Percentiles rank a stretch among this genome's conserved stretches.
Conservation (phyloP, 2,888 invertebrate species). For the Gasteruption jaculator region DNA sequence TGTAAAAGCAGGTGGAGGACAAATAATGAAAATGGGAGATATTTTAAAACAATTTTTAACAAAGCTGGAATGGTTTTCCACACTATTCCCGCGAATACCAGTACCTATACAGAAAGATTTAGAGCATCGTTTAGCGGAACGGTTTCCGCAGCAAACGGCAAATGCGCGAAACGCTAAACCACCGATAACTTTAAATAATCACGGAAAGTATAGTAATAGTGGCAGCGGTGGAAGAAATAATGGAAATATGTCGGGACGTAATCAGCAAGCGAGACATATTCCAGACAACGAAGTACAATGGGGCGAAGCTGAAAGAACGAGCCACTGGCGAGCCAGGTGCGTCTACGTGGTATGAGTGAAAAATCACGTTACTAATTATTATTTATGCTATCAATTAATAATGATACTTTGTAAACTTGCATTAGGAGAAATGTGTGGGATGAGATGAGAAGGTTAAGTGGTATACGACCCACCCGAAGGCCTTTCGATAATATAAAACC, state of each 20-base stretch:
- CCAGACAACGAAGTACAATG: conserved; percentile 50
- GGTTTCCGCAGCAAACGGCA: conserved; percentile 57
- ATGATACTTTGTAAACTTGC: conserved; percentile 24
- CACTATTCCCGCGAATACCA: conserved; percentile 96
- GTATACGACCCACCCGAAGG: too few relatives aligned
- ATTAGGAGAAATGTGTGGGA: conserved; percentile 31
- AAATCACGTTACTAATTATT: conserved; percentile 44
- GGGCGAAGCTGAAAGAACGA: conserved; percentile 51
- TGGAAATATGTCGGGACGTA: conserved; percentile 34
- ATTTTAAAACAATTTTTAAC: conserved; percentile 89
- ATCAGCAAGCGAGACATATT: conserved; percentile 44
- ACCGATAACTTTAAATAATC: conserved; percentile 47
- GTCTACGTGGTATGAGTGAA: conserved; percentile 50
- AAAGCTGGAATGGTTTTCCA: conserved; percentile 98
- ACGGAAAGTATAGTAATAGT: conserved; percentile 41
- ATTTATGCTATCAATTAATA: conserved; percentile 24
- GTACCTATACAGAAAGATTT: conserved; percentile 95
- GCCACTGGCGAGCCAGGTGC: conserved; percentile 51
- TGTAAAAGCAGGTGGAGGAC: conserved; percentile 96
- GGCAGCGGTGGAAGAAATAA: conserved; percentile 39
- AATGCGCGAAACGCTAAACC: conserved; percentile 47
- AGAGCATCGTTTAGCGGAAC: conserved; percentile 67
- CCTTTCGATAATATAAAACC: too few relatives aligned
- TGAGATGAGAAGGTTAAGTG: too few relatives aligned
- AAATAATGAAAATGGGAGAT: conserved; percentile 86